These are phyloP conservation scores for Mercenaria mercenaria DNA, from an alignment of 1,140 invertebrate species.

Conservation along the genomic window DNA sequence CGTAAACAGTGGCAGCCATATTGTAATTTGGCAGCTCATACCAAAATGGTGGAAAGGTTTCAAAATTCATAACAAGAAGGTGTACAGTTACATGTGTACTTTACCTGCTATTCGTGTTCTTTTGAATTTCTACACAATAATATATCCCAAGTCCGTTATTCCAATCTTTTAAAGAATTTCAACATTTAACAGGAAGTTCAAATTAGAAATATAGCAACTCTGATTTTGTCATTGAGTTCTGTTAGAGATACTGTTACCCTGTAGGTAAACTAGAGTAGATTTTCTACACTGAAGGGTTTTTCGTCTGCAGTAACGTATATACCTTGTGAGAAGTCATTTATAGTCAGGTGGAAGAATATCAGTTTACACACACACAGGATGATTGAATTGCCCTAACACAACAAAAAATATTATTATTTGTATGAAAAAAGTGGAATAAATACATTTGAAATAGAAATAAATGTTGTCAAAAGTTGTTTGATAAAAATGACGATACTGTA, in stretches of 20 bases:
- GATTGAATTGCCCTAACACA: no score
- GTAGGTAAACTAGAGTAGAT: constrained; percentile 28
- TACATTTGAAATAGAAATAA: no score
- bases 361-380: background rate
- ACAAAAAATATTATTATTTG: no score
- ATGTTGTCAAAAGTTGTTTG: no score
- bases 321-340: constrained; percentile 20
- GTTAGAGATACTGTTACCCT: background rate
- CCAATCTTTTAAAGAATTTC: constrained; percentile 16
- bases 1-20: constrained; percentile 39
- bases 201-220: background rate
- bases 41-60: constrained; percentile 58
- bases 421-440: no score
- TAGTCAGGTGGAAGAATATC: background rate
- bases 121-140: constrained; percentile 31
- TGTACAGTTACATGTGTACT: constrained; percentile 60
- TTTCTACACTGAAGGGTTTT: background rate
- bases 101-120: constrained; percentile 40
- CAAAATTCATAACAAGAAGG: constrained; percentile 59
- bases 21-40: constrained; percentile 55
- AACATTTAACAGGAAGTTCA: constrained; percentile 34
- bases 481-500: no score
- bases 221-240: constrained; percentile 12
- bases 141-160: constrained; percentile 9
- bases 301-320: background rate